Percentiles rank a stretch among this genome's conserved stretches.
These are phyloP conservation scores for Heliconius melpomene DNA, from an alignment of 1,140 invertebrate genomes.

Conservation along the genomic window DNA sequence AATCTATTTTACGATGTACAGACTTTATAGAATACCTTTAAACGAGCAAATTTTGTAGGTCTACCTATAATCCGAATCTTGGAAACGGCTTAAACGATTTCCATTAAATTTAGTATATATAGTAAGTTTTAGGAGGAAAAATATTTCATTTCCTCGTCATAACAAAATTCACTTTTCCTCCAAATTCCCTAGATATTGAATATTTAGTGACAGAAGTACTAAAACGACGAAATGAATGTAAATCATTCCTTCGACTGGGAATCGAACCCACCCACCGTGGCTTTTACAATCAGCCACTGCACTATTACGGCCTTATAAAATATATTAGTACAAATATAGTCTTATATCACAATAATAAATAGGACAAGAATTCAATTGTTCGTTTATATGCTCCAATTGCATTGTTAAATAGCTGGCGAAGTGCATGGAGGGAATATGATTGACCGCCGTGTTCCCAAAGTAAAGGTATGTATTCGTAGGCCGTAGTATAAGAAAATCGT, in stretches of 20 bases:
- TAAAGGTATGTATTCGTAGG: not conserved
- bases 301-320: not conserved
- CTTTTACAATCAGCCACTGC: not conserved
- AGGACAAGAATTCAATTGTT: not conserved
- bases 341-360: conserved; percentile 1
- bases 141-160: too few species aligned
- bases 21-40: too few species aligned
- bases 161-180: too few species aligned
- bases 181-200: too few species aligned
- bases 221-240: too few species aligned
- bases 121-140: too few species aligned
- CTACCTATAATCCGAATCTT: too few species aligned
- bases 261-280: not conserved
- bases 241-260: not conserved
- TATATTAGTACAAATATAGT: not conserved
- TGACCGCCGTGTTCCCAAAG: not conserved
- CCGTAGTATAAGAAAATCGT: too few species aligned
- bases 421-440: conserved; percentile 24
- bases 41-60: too few species aligned
- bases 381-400: conserved; percentile 21
- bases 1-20: not conserved
- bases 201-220: too few species aligned
- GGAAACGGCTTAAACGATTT: too few species aligned
- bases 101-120: too few species aligned
- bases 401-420: conserved; percentile 15